Conservation (phyloP, 2,113 vertebrate genomes). For the Hemibagrus wyckioides region DNA sequence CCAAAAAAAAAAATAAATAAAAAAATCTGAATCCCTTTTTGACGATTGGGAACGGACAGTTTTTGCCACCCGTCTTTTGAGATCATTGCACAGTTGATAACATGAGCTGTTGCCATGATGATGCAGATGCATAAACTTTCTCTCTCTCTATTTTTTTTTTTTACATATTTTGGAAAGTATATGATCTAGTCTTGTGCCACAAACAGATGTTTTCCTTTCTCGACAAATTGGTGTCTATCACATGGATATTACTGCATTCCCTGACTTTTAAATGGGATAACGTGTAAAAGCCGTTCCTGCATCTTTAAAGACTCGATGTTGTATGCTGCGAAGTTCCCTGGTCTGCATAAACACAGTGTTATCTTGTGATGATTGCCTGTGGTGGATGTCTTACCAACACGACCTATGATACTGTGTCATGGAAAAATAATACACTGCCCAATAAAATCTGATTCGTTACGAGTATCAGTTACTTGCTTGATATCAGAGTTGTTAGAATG, state of each 20-base stretch:
- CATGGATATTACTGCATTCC: constrained; percentile 87
- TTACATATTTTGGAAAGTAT: constrained; percentile 64
- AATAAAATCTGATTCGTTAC: constrained; percentile 41
- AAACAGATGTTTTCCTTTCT: constrained; percentile 66
- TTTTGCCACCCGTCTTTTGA: constrained; percentile 62
- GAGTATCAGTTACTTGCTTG: neutral
- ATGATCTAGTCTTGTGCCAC: constrained; percentile 76
- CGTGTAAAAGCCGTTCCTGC: constrained; percentile 23
- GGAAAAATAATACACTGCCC: constrained; percentile 28
- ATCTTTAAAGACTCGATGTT: constrained; percentile 29
- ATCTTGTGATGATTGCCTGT: constrained; percentile 46
- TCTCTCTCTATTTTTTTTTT: constrained; percentile 57
- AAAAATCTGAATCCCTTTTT: constrained; percentile 37
- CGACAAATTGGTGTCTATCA: constrained; percentile 75
- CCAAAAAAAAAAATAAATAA: constrained; percentile 58
- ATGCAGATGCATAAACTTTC: constrained; percentile 69
- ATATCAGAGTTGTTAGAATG: neutral
- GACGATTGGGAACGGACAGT: constrained; percentile 62
- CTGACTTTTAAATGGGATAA: constrained; percentile 66
- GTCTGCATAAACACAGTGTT: constrained; percentile 35
- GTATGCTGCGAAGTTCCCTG: constrained; percentile 11
- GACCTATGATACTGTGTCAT: constrained; percentile 45
- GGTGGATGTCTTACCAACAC: constrained; percentile 29
- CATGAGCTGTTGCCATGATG: constrained; percentile 70
- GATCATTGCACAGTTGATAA: constrained; percentile 60